phyloP scores from a whole-genome alignment of 2,888 invertebrate species.

The Leptopterna dolabrata region DNA sequence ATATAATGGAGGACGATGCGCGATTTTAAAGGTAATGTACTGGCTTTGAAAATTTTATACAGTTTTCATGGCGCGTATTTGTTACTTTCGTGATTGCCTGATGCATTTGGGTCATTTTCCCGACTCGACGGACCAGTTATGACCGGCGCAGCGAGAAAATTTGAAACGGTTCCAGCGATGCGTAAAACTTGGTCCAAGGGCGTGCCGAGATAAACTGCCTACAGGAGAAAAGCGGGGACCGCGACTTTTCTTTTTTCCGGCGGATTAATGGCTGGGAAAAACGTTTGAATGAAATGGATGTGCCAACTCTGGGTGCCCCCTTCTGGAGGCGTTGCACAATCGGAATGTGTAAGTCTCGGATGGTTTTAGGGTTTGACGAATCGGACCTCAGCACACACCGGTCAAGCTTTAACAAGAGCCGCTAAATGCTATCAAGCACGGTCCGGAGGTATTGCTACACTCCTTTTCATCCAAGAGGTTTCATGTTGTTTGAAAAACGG shows the following conservation, averaged over 20 bases:
- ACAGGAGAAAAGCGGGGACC: background rate
- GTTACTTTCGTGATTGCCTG: background rate
- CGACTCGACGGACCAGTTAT: background rate
- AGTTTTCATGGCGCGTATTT: too few species aligned
- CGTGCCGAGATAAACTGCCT: background rate
- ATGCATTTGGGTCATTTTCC: background rate
- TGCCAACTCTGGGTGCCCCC: background rate
- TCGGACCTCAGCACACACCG: background rate
- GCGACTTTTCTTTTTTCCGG: background rate
- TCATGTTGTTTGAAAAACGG: background rate
- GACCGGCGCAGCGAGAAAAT: background rate
- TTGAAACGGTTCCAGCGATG: background rate
- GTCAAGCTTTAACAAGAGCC: constrained; percentile 19
- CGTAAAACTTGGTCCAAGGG: background rate
- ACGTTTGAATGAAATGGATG: background rate
- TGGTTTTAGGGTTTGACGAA: constrained; percentile 13
- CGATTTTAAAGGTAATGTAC: too few species aligned
- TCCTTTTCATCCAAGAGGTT: background rate
- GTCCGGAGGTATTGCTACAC: background rate
- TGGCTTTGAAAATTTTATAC: too few species aligned
- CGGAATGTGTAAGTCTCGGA: constrained; percentile 16
- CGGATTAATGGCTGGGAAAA: background rate
- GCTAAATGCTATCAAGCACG: constrained; percentile 27
- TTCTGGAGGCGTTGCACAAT: background rate
- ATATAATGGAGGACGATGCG: too few species aligned